phyloP scores from a whole-genome alignment of 2,888 invertebrate species.

The Drosophila glabriapex region DNA sequence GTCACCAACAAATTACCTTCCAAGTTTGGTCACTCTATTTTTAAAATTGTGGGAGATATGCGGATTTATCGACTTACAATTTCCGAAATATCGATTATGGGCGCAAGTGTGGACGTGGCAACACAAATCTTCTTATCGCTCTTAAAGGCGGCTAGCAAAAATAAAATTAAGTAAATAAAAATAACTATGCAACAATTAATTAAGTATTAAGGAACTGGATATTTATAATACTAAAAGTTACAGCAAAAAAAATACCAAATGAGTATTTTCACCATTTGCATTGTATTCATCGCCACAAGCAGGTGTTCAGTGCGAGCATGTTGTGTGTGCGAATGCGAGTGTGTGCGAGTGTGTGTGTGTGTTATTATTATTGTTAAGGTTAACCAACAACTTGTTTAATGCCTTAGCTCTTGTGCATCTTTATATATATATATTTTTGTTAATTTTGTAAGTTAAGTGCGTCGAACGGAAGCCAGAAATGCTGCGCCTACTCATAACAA shows the following conservation, averaged over 20 bases:
- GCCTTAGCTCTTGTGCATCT: constrained; percentile 63
- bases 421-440: constrained; percentile 26
- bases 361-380: constrained; percentile 64
- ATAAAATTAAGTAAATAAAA: background rate
- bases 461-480: constrained; percentile 54
- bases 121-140: background rate
- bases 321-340: background rate
- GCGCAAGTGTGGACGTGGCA: background rate
- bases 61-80: background rate
- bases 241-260: constrained; percentile 7
- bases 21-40: background rate
- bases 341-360: constrained; percentile 13
- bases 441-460: constrained; percentile 59
- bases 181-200: background rate
- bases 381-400: constrained; percentile 61
- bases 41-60: background rate
- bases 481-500: constrained; percentile 75
- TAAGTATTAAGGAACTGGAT: background rate
- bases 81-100: background rate
- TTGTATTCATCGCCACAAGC: constrained; percentile 24
- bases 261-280: constrained; percentile 22
- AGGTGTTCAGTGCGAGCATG: constrained; percentile 13
- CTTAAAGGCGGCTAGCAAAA: background rate
- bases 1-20: background rate
- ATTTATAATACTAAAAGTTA: background rate